These are phyloP conservation scores for human DNA, from an alignment of 2,113 vertebrate species.

Conservation along the genomic window DNA sequence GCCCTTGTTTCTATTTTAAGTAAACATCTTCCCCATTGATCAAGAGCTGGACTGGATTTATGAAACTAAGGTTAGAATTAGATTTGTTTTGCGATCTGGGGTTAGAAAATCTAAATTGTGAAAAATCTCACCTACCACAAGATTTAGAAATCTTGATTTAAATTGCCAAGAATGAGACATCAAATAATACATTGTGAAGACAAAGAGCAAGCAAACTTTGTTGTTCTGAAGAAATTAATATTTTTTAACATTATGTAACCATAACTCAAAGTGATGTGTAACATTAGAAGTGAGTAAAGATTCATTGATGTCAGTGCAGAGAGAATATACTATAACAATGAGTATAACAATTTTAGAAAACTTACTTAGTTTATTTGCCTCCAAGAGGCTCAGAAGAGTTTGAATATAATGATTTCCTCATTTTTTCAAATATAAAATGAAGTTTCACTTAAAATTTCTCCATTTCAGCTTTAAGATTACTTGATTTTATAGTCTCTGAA, in stretches of 20 bases:
- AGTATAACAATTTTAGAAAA: background rate
- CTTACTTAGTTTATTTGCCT: background rate
- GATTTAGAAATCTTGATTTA: background rate
- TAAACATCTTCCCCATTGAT: background rate
- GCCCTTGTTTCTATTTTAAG: slow-evolving; percentile 5
- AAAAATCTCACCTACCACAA: background rate
- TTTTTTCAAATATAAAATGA: background rate
- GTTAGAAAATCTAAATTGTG: slow-evolving; percentile 16
- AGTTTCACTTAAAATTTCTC: background rate
- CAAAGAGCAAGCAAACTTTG: background rate
- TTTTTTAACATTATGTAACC: background rate
- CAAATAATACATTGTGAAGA: background rate
- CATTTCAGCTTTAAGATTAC: background rate
- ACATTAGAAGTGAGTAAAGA: background rate
- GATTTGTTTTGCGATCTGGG: slow-evolving; percentile 50
- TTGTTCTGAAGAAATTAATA: background rate
- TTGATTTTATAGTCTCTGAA: slow-evolving; percentile 33
- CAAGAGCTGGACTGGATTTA: background rate
- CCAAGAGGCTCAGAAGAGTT: background rate
- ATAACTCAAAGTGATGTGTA: background rate
- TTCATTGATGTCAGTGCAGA: accelerated
- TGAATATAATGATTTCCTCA: background rate
- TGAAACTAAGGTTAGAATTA: background rate
- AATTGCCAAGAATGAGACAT: slow-evolving; percentile 13
- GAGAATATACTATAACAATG: background rate